These are phyloP conservation scores for Caenorhabditis sp. DNA, from an alignment of 2,888 invertebrate genomes.

Conservation along the genomic window DNA sequence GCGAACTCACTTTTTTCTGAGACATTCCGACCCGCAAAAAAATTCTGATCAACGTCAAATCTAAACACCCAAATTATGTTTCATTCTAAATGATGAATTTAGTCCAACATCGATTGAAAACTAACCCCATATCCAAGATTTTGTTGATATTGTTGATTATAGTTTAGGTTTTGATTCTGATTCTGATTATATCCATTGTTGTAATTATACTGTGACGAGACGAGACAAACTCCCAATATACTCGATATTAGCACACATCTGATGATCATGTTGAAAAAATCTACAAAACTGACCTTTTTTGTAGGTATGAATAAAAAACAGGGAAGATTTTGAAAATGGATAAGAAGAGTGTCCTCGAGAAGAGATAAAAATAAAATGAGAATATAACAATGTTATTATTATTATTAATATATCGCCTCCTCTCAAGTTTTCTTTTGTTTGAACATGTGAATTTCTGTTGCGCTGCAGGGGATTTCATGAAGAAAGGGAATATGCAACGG, in stretches of 20 bases:
- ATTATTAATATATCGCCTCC: background rate
- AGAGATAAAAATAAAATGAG: too few relatives aligned
- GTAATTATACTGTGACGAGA: background rate
- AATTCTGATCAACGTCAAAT: too few relatives aligned
- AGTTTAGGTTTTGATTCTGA: slow-evolving; percentile 30
- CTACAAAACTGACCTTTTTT: background rate
- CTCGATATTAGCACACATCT: background rate
- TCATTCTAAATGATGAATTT: too few relatives aligned
- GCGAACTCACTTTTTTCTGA: too few relatives aligned
- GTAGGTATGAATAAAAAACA: background rate
- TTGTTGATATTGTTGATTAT: slow-evolving; percentile 9
- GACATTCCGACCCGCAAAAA: too few relatives aligned
- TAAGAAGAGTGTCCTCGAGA: background rate
- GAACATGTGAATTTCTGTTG: background rate
- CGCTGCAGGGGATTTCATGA: background rate
- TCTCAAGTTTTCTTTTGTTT: slow-evolving; percentile 1
- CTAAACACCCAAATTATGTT: too few relatives aligned
- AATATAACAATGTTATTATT: too few relatives aligned
- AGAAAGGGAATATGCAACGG: too few relatives aligned
- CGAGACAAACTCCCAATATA: background rate
- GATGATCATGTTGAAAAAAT: background rate
- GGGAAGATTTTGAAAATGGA: background rate
- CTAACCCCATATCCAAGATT: slow-evolving; percentile 26
- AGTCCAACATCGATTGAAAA: too few relatives aligned
- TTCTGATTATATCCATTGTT: slow-evolving; percentile 11